Evolutionary conservation across 2,113 vertebrate species (phyloP).

Genomic region (Martes martes): DNA sequence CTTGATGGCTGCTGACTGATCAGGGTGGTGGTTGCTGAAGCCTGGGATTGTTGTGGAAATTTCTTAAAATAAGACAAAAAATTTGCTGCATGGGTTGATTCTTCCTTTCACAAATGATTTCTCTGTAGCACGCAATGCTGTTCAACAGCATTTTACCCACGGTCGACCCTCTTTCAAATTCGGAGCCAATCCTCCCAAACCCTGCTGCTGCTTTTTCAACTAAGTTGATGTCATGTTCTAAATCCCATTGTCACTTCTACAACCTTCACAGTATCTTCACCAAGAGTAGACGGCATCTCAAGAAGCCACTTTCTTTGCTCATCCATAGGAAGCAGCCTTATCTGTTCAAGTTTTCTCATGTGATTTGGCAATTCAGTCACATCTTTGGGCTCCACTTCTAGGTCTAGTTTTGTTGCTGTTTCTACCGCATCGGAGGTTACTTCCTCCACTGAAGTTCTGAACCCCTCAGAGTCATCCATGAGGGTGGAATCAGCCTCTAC

Average conservation of each 20-base stretch:
- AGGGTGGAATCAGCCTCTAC: background rate
- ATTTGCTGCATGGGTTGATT: background rate
- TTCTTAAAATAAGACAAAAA: background rate
- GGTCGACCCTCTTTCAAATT: background rate
- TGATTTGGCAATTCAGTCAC: background rate
- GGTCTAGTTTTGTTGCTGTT: background rate
- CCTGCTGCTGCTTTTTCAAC: background rate
- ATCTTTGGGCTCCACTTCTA: background rate
- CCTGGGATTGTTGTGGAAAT: background rate
- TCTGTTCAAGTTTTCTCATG: background rate
- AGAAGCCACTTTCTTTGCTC: background rate
- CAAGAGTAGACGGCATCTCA: background rate
- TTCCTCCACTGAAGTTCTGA: background rate
- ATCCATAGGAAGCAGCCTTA: background rate
- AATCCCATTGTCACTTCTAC: background rate
- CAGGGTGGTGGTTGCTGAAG: background rate
- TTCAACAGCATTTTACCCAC: background rate
- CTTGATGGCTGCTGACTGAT: background rate
- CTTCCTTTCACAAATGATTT: background rate
- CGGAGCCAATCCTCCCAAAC: background rate
- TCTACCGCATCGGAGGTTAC: background rate
- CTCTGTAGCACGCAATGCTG: background rate
- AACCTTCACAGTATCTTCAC: background rate
- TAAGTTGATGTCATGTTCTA: background rate
- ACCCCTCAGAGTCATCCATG: background rate